phyloP scores from a whole-genome alignment of 2,113 vertebrate species.

The Symphodus melops region DNA sequence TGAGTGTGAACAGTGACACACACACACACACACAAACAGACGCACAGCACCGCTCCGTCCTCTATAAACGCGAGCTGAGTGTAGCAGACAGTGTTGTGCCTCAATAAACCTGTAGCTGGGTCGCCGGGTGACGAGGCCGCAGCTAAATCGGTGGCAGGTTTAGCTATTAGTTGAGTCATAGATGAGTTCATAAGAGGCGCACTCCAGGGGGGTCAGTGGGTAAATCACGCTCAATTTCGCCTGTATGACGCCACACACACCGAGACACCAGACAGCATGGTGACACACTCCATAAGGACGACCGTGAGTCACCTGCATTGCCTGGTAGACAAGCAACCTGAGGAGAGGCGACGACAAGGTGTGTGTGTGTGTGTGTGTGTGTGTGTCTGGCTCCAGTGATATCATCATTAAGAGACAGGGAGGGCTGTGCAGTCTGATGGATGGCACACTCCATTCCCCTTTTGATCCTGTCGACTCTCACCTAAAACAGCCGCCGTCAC shows the following conservation, averaged over 20 bases:
- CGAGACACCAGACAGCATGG: conserved; percentile 71
- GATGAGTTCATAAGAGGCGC: conserved; percentile 84
- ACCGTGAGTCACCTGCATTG: conserved; percentile 76
- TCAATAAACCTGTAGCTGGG: conserved; percentile 61
- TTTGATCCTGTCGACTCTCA: conserved; percentile 58
- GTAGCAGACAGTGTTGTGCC: conserved; percentile 44
- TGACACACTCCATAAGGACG: conserved; percentile 73
- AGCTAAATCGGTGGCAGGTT: conserved; percentile 74
- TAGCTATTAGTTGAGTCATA: conserved; percentile 84
- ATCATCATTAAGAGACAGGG: conserved; percentile 75
- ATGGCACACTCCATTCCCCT: conserved; percentile 77
- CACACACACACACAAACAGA: neutral
- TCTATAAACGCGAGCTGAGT: conserved; percentile 48
- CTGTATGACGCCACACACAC: conserved; percentile 63
- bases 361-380: conserved; percentile 49
- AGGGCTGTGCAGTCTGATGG: conserved; percentile 68
- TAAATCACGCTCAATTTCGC: conserved; percentile 72
- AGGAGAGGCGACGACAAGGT: conserved; percentile 59
- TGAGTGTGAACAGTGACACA: neutral
- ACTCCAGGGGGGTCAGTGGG: conserved; percentile 56
- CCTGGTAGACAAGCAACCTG: conserved; percentile 70
- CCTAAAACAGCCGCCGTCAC: conserved; percentile 49
- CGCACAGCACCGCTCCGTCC: neutral
- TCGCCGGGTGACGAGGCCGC: conserved; percentile 72
- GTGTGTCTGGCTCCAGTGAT: conserved; percentile 79